Evolutionary conservation across 1,140 invertebrate genomes (phyloP).

Genomic region (Triops longicaudatus): DNA sequence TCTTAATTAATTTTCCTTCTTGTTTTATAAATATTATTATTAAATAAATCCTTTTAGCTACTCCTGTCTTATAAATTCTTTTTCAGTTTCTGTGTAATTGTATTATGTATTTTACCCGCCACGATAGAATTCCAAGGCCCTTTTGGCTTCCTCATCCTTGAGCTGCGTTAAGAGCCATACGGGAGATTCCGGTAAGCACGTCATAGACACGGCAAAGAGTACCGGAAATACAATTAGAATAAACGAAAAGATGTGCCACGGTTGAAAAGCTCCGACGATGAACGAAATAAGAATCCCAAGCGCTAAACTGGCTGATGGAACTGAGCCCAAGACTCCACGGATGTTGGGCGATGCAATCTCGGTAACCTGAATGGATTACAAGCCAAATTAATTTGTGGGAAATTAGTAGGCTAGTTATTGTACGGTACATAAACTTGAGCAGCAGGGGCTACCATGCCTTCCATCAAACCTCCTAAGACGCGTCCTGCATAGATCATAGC

Average conservation of each 20-base stretch:
- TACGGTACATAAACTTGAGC: constrained; percentile 52
- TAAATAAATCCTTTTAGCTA: no score
- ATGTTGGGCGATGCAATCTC: constrained; percentile 17
- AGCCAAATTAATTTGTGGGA: not conserved
- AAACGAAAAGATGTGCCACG: constrained; percentile 56
- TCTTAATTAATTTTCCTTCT: no score
- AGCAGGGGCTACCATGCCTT: constrained; percentile 50
- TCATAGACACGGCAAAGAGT: constrained; percentile 47
- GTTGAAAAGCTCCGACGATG: constrained; percentile 58
- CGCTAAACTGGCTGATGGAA: not conserved
- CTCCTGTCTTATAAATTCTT: no score
- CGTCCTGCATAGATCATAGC: constrained; percentile 49
- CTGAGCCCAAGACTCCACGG: not conserved
- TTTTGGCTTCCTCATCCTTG: constrained; percentile 58
- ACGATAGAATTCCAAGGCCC: constrained; percentile 66
- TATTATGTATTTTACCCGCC: constrained; percentile 39
- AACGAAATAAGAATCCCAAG: constrained; percentile 66
- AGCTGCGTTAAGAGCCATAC: constrained; percentile 46
- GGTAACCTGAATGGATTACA: constrained; percentile 3
- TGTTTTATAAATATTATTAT: no score
- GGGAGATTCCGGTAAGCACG: constrained; percentile 50
- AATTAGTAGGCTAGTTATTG: no score
- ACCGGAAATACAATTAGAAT: constrained; percentile 51
- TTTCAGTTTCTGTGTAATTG: no score
- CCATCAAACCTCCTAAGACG: constrained; percentile 53